Percentiles rank a stretch among this genome's conserved stretches.
These are phyloP conservation scores for Caenorhabditis sp. DNA, from an alignment of 2,888 invertebrate genomes.

Conservation along the genomic window DNA sequence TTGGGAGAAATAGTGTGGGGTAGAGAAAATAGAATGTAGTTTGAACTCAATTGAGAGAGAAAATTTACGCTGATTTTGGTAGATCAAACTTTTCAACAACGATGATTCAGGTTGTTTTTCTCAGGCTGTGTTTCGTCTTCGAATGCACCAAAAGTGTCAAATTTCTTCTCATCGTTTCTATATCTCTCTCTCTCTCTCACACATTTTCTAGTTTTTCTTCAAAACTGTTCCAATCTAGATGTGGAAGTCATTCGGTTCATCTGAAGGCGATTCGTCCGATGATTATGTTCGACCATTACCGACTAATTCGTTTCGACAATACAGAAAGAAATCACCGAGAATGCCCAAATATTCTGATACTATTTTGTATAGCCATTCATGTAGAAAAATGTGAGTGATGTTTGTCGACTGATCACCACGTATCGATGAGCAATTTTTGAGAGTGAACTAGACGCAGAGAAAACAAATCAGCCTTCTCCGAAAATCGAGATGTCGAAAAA, in stretches of 20 bases:
- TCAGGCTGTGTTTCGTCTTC: not conserved
- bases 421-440: no score
- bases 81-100: no score
- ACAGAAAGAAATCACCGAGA: slow-evolving; percentile 21
- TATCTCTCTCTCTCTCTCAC: not conserved
- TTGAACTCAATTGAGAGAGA: no score
- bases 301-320: not conserved
- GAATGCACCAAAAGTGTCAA: slow-evolving; percentile 12
- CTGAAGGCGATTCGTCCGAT: slow-evolving; percentile 23
- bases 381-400: slow-evolving; percentile 27
- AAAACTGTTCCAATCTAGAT: no score
- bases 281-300: slow-evolving; percentile 29
- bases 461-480: no score
- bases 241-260: slow-evolving; percentile 11
- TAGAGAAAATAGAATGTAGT: no score
- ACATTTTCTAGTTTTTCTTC: not conserved
- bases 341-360: slow-evolving; percentile 43
- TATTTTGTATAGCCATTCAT: slow-evolving; percentile 32
- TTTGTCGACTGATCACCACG: not conserved
- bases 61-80: no score
- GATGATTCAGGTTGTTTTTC: no score
- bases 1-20: no score
- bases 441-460: no score
- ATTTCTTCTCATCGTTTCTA: slow-evolving; percentile 7
- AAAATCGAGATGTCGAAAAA: no score